Conservation (phyloP, 2,797 vertebrate genomes). For the Hylomyscus alleni region DNA sequence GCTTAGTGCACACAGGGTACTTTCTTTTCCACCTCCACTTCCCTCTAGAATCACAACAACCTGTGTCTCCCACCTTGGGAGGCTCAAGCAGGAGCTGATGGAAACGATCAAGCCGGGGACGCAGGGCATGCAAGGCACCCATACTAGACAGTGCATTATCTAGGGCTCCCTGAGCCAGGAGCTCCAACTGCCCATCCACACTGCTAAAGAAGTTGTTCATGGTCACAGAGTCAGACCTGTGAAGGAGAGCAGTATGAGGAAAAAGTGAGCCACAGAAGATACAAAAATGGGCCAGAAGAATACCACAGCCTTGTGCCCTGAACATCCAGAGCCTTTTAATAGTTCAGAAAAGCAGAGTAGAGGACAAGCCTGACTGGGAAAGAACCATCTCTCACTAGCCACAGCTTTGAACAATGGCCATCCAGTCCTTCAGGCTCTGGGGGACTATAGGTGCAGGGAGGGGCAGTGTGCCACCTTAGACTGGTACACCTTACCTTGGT, state of each 20-base stretch:
- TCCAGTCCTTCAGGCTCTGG: not conserved
- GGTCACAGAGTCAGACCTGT: constrained; percentile 84
- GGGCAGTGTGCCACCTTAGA: not conserved
- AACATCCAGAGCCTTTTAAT: not conserved
- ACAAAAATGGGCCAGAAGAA: not conserved
- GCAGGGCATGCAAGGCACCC: constrained; percentile 86
- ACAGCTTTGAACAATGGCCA: not conserved
- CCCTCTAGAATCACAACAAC: no score
- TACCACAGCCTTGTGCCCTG: not conserved
- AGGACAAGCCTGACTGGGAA: not conserved
- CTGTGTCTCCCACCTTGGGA: constrained; percentile 81
- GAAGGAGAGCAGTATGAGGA: not conserved
- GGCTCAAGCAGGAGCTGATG: constrained; percentile 87
- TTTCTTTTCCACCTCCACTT: no score
- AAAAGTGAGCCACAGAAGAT: not conserved
- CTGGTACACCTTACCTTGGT: constrained; percentile 83
- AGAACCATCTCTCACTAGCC: constrained; percentile 63
- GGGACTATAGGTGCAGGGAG: not conserved
- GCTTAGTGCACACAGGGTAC: not conserved
- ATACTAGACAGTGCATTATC: constrained; percentile 73
- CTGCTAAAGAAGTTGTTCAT: constrained; percentile 87
- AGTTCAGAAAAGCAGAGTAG: not conserved
- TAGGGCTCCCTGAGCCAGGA: constrained; percentile 80
- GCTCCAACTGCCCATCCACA: constrained; percentile 87
- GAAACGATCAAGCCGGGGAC: constrained; percentile 83